A percentile compares a stretch with the other conserved stretches of the same genome.
phyloP scores from a whole-genome alignment of 2,797 vertebrate species.

The Streptopelia turtur region DNA sequence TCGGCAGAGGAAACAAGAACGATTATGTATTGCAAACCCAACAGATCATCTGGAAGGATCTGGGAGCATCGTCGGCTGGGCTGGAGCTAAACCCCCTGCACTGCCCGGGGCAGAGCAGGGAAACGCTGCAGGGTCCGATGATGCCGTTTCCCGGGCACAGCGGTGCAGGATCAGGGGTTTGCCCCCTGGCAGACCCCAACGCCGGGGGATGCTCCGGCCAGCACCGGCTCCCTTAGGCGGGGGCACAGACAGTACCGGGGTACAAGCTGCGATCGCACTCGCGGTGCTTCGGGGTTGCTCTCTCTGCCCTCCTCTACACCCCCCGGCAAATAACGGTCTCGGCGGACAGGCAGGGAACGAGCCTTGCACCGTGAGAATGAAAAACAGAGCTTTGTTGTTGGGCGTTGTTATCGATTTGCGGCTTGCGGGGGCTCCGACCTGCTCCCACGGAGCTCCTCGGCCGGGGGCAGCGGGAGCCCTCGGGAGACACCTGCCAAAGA shows the following conservation, averaged over 20 bases:
- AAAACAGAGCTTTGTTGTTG: neutral
- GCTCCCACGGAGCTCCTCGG: neutral
- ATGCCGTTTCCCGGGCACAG: neutral
- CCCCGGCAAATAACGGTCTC: neutral
- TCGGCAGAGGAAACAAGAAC: neutral
- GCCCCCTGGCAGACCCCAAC: accelerated
- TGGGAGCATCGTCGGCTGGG: neutral
- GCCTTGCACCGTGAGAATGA: neutral
- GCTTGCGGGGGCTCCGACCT: neutral
- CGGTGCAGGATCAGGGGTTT: neutral
- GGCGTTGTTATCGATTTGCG: neutral
- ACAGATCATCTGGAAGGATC: neutral
- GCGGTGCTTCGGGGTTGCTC: neutral
- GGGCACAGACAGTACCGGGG: neutral
- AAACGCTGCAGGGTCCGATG: neutral
- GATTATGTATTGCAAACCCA: neutral
- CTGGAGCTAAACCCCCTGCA: neutral
- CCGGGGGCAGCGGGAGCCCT: accelerated
- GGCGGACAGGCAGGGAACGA: neutral
- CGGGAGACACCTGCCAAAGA: neutral
- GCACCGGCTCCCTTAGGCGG: neutral
- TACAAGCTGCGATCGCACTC: neutral
- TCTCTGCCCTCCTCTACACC: neutral
- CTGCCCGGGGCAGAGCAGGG: neutral
- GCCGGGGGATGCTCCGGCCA: neutral